Evolutionary conservation across 2,888 invertebrate genomes (phyloP), one percentile per base, ranked within the genome.

Genomic region (Bellardia pandia): DNA sequence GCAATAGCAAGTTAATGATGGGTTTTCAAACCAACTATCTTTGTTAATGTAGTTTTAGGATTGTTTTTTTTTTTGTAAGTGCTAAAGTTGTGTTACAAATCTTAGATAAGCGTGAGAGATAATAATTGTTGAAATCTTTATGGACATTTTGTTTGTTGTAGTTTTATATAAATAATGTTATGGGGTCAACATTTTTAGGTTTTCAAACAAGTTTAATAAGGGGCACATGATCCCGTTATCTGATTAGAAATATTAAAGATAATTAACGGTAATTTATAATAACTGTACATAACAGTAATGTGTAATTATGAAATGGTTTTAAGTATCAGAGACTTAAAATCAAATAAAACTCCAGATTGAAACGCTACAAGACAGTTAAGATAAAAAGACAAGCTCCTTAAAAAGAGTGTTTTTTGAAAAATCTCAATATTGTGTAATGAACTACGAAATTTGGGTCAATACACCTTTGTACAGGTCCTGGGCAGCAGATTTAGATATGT

Each of bases 81-180:
- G 58, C 56, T 37, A 33, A 37, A 40, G 42, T 14, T 11, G 71
- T 56, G 66, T 66, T 71, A 66, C 72, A 86, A 80, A 75, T 82
- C 51, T 51, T 51, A 72, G 83, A 86, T 83, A 83, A 83, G 86
- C 83, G 76, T 86, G 86, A 86, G 79, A 86, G 83, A 80, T 83
- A 80, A 83, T 68, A 68, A 72, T 76, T 80, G 75, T 86, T 86
- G 66, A 76, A 83, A 76, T 58, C 60, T 76, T 72, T 64, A 71
- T 82, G 14, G 42, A 64, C 51, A 13, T 69, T 3, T 64, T 53
- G 8, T 72, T 13, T 23, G 9, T 72, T 80, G n/a, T 23, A 23
- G 23, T 23, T 23, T 23, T 76, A 42, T 11, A 45, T 42, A 11
- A 62, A 64, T 23, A 23, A 23, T 23, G 51, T 51, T 86, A 78